Percentiles rank a stretch among this genome's conserved stretches.
These are phyloP conservation scores for Australoheros facetus DNA, from an alignment of 2,797 vertebrate genomes.

Conservation along the genomic window DNA sequence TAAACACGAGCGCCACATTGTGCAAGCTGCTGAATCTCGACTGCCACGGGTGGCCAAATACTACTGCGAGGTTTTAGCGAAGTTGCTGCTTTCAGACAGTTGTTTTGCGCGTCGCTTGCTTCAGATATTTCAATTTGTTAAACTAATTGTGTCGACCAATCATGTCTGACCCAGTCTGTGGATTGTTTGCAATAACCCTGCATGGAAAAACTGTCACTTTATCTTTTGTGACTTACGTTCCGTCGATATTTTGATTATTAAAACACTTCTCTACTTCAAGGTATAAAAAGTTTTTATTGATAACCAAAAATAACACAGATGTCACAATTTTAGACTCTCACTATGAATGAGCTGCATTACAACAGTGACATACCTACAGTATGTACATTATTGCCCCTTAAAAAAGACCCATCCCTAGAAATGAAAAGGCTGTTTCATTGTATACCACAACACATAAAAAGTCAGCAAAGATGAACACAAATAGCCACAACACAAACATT, in stretches of 20 bases:
- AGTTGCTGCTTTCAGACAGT: background rate
- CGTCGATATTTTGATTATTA: background rate
- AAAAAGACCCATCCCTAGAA: conserved; percentile 29
- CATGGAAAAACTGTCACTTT: background rate
- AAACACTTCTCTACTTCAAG: conserved; percentile 13
- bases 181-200: no score
- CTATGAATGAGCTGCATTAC: conserved; percentile 34
- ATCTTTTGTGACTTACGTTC: background rate
- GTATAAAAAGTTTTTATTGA: conserved; percentile 78
- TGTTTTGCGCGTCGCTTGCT: no score
- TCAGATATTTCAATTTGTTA: no score
- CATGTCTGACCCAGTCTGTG: no score
- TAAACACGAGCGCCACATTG: background rate
- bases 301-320: conserved; percentile 62
- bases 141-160: no score
- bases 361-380: conserved; percentile 39
- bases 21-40: background rate
- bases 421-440: background rate
- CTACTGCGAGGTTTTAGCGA: background rate
- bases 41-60: background rate
- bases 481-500: conserved; percentile 28
- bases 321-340: conserved; percentile 45
- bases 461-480: conserved; percentile 9
- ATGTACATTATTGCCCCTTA: conserved; percentile 72
- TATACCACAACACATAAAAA: conserved; percentile 15